Evolutionary conservation across 2,888 invertebrate genomes (phyloP).

Genomic region (Dicycla oo): DNA sequence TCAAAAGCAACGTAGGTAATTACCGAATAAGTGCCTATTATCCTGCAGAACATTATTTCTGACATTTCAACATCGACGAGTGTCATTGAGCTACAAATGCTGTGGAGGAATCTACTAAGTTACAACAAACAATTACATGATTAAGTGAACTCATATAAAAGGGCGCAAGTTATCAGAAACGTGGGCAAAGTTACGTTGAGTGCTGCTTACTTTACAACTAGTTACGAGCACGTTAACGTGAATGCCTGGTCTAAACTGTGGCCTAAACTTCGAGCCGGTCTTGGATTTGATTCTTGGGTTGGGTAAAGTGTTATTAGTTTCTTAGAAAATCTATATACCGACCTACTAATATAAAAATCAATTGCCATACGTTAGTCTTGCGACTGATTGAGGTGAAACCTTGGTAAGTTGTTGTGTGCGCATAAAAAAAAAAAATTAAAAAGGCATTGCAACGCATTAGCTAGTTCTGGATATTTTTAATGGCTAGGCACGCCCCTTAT

Average conservation of each 20-base stretch:
- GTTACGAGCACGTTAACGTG: background rate
- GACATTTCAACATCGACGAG: background rate
- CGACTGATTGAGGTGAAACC: no score
- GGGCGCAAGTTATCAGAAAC: background rate
- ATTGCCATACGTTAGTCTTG: no score
- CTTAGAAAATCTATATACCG: background rate
- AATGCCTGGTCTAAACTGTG: no score
- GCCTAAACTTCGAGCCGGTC: background rate
- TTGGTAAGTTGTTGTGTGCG: no score
- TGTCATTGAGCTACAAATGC: constrained; percentile 12
- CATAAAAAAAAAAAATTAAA: no score
- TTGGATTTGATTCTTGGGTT: background rate
- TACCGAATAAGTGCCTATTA: constrained; percentile 1
- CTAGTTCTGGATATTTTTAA: no score
- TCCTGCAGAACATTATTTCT: constrained; percentile 13
- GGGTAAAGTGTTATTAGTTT: background rate
- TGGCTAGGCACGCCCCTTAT: background rate
- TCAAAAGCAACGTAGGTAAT: background rate
- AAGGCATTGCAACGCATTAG: no score
- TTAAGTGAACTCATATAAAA: constrained; percentile 26
- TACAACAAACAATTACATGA: constrained; percentile 44
- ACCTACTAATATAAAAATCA: no score
- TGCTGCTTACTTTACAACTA: constrained; percentile 18
- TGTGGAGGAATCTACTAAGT: constrained; percentile 22
- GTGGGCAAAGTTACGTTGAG: constrained; percentile 18